These are phyloP conservation scores for Agriotes lineatus DNA, from an alignment of 2,888 invertebrate species.

Conservation along the genomic window DNA sequence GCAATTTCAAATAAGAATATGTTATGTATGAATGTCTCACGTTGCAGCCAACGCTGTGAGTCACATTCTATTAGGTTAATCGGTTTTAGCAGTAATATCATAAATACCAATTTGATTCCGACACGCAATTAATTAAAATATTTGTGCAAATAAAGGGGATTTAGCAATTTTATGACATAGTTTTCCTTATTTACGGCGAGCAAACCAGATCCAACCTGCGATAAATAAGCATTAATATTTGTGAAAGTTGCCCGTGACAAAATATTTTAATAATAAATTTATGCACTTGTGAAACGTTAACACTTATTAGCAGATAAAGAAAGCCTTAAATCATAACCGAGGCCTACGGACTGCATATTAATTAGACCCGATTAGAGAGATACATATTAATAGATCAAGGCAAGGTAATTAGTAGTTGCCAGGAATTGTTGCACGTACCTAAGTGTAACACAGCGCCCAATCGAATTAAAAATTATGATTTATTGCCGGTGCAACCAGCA, in stretches of 20 bases:
- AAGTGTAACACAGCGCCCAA: conserved; percentile 13
- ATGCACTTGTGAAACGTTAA: conserved; percentile 13
- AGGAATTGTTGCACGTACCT: conserved; percentile 16
- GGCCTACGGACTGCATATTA: conserved; percentile 20
- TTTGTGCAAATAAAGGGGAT: conserved; percentile 12
- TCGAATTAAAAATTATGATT: conserved; percentile 28
- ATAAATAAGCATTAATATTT: conserved; percentile 17
- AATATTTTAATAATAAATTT: conserved; percentile 20
- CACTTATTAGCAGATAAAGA: conserved; percentile 18
- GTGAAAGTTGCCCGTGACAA: conserved; percentile 12
- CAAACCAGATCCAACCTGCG: not conserved
- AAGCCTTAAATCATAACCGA: conserved; percentile 11
- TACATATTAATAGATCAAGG: conserved; percentile 39
- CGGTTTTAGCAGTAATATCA: conserved; percentile 7
- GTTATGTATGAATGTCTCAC: conserved; percentile 5
- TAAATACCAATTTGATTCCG: conserved; percentile 16
- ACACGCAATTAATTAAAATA: conserved; percentile 25
- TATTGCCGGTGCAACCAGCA: conserved; percentile 13
- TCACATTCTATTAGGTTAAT: conserved; percentile 14
- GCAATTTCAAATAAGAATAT: conserved; percentile 1
- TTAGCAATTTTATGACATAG: conserved; percentile 12
- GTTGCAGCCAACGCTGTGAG: conserved; percentile 5
- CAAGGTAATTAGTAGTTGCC: conserved; percentile 34
- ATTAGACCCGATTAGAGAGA: conserved; percentile 22
- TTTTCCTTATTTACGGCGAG: not conserved